A percentile compares a stretch with the other conserved stretches of the same genome.
Evolutionary conservation across 64 coral and sea anemone species (phyloP).

Genomic region (Cladopsammia gracilis): DNA sequence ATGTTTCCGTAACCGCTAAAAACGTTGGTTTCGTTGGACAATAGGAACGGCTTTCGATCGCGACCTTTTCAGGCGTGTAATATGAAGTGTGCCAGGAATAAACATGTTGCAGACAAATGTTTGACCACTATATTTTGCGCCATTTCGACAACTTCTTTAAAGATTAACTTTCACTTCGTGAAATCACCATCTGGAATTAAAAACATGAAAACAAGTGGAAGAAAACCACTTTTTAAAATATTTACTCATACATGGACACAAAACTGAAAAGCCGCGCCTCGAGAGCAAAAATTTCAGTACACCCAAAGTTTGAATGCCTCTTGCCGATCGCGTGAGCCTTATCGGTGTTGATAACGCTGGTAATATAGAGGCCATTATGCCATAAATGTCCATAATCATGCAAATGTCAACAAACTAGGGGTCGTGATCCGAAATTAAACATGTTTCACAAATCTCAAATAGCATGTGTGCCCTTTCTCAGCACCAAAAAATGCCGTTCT

Average conservation of each 20-base stretch:
- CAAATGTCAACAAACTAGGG: background rate
- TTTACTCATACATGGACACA: background rate
- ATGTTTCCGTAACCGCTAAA: background rate
- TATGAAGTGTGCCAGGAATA: background rate
- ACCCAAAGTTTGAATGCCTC: background rate
- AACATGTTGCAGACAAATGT: conserved; percentile 4
- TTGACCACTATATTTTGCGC: background rate
- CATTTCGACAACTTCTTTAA: background rate
- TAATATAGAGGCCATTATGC: conserved; percentile 6
- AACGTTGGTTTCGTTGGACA: background rate
- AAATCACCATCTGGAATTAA: background rate
- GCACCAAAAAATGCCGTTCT: background rate
- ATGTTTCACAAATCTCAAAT: conserved; percentile 11
- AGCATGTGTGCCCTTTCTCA: background rate
- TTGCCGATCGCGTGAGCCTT: conserved; percentile 22
- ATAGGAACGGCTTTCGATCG: background rate
- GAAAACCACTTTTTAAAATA: background rate
- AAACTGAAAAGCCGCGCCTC: no score
- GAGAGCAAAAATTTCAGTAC: background rate
- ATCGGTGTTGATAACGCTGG: background rate
- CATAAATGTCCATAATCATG: background rate
- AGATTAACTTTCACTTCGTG: background rate
- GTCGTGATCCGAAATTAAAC: background rate
- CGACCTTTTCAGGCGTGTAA: background rate
- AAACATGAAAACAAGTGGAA: background rate